A percentile compares a stretch with the other conserved stretches of the same genome.
Evolutionary conservation across 2,888 invertebrate species (phyloP).

Genomic region (Zygogramma bicolorata): DNA sequence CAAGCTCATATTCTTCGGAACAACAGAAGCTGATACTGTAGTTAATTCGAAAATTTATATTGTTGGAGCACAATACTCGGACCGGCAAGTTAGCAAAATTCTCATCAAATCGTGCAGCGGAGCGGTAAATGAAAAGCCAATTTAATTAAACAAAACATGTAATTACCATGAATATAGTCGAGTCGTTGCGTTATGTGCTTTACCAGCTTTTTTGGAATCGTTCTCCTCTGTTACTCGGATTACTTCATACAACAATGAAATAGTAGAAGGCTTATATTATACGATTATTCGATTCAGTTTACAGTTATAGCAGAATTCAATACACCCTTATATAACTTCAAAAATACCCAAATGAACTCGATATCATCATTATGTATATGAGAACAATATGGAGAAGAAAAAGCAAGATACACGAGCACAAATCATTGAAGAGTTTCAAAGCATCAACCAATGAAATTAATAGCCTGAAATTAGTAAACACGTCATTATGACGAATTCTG

Average conservation of each 20-base stretch:
- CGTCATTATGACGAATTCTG: too few species aligned
- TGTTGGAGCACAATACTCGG: conserved; percentile 45
- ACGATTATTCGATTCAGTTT: too few species aligned
- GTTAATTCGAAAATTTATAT: conserved; percentile 53
- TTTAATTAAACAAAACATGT: conserved; percentile 64
- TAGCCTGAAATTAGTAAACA: too few species aligned
- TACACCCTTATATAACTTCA: too few species aligned
- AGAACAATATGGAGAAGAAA: too few species aligned
- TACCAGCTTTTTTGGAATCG: conserved; percentile 25
- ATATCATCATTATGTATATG: too few species aligned
- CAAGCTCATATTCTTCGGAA: conserved; percentile 33
- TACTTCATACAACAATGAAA: not conserved
- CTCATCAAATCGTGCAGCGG: conserved; percentile 58
- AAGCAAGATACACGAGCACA: too few species aligned
- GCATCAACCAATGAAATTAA: too few species aligned
- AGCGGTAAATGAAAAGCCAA: conserved; percentile 63
- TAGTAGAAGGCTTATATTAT: not conserved
- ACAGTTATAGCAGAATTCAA: too few species aligned
- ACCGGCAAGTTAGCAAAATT: conserved; percentile 48
- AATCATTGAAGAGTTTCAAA: too few species aligned
- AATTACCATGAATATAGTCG: conserved; percentile 58
- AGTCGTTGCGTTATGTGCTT: conserved; percentile 44
- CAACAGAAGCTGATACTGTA: conserved; percentile 40
- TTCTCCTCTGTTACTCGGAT: conserved; percentile 33
- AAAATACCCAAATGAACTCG: too few species aligned